These are phyloP conservation scores for Cryptotis parvus DNA, from an alignment of 2,113 vertebrate species.

Conservation along the genomic window DNA sequence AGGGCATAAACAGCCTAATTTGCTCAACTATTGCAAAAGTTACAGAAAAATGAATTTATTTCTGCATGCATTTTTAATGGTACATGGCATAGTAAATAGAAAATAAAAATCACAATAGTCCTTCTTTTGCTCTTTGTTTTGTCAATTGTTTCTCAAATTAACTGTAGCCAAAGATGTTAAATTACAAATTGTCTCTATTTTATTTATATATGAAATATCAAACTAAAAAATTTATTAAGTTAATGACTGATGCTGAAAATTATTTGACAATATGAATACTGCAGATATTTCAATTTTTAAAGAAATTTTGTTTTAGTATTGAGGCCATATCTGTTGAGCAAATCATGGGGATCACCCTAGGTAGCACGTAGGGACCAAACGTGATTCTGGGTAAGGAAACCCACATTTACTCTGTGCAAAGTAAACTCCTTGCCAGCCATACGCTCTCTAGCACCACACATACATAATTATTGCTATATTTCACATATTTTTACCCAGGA, in stretches of 20 bases:
- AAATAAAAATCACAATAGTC: neutral
- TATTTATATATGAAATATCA: neutral
- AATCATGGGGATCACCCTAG: too few relatives aligned
- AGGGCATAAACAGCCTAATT: neutral
- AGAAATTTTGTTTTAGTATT: too few relatives aligned
- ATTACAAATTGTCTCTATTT: neutral
- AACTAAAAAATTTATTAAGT: neutral
- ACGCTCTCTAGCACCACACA: too few relatives aligned
- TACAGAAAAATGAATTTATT: neutral
- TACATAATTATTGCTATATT: too few relatives aligned
- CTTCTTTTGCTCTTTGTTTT: neutral
- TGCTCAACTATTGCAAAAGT: neutral
- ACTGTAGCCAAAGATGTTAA: neutral
- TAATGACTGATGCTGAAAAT: neutral
- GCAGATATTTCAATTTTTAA: neutral
- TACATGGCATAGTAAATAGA: too few relatives aligned
- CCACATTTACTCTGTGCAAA: too few relatives aligned
- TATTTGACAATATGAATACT: neutral
- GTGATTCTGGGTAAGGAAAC: too few relatives aligned
- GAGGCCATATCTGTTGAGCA: too few relatives aligned
- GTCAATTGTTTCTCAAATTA: neutral
- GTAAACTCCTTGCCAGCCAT: too few relatives aligned
- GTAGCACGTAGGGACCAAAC: too few relatives aligned
- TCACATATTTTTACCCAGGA: too few relatives aligned
- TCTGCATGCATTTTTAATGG: neutral